Percentiles rank a stretch among this genome's conserved stretches.
These are phyloP conservation scores for Tetragonula clypearis DNA, from an alignment of 1,140 invertebrate species.

Conservation along the genomic window DNA sequence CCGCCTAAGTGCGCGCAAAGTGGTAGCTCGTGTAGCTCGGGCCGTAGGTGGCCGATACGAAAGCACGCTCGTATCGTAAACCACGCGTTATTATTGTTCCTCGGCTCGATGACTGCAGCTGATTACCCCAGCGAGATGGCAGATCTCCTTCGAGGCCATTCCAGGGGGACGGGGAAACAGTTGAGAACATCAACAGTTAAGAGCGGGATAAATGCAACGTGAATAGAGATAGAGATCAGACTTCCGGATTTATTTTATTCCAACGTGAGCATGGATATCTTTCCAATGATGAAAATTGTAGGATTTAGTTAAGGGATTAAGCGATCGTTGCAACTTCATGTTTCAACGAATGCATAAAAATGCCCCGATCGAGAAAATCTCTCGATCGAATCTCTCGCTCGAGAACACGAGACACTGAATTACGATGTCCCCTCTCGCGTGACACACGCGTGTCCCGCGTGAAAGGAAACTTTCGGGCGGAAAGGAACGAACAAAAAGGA, in stretches of 20 bases:
- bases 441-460: neutral
- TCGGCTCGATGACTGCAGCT: neutral
- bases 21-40: constrained; percentile 74
- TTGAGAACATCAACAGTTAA: neutral
- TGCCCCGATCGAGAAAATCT: too few relatives aligned
- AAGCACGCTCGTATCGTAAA: constrained; percentile 58
- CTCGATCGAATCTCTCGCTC: too few relatives aligned
- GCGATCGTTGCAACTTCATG: too few relatives aligned
- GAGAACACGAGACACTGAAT: constrained; percentile 11
- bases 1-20: constrained; percentile 78
- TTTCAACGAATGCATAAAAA: too few relatives aligned
- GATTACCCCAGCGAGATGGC: neutral
- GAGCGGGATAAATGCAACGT: neutral
- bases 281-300: too few relatives aligned
- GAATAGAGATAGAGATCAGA: neutral
- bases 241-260: neutral
- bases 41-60: constrained; percentile 73
- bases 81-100: constrained; percentile 63
- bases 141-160: neutral
- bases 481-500: neutral
- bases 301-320: too few relatives aligned
- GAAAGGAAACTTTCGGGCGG: neutral
- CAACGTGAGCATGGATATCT: too few relatives aligned
- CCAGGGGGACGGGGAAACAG: too few relatives aligned
- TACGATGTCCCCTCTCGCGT: neutral